These are phyloP conservation scores for Cartodere bifasciata DNA, from an alignment of 2,888 invertebrate genomes.

Conservation along the genomic window DNA sequence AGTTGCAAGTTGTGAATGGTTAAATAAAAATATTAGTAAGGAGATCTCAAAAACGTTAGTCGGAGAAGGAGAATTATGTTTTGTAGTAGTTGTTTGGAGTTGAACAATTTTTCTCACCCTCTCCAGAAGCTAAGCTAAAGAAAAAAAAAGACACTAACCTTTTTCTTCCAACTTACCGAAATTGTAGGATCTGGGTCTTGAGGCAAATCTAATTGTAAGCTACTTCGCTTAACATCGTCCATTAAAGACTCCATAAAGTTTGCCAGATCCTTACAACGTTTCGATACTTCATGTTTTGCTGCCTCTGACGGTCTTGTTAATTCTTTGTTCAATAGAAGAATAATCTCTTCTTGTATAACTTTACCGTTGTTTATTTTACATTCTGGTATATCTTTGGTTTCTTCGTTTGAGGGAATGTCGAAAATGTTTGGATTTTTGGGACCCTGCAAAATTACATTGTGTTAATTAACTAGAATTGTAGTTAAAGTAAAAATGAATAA, in stretches of 20 bases:
- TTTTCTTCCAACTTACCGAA: constrained; percentile 42
- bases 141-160: constrained; percentile 17
- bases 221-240: constrained; percentile 49
- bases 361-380: constrained; percentile 48
- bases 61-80: too few relatives aligned
- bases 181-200: constrained; percentile 47
- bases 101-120: too few relatives aligned
- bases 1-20: too few relatives aligned
- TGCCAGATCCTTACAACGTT: constrained; percentile 59
- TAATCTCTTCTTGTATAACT: constrained; percentile 51
- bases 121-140: not conserved
- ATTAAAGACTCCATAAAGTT: constrained; percentile 63
- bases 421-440: constrained; percentile 68
- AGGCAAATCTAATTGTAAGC: constrained; percentile 45
- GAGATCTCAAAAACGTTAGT: too few relatives aligned
- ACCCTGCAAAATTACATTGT: constrained; percentile 40
- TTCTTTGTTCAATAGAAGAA: constrained; percentile 53
- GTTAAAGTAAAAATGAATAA: not conserved
- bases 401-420: constrained; percentile 33
- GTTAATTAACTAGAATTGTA: constrained; percentile 1
- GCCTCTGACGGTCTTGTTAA: constrained; percentile 34
- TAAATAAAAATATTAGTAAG: too few relatives aligned
- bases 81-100: too few relatives aligned
- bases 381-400: constrained; percentile 40
- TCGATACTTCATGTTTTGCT: constrained; percentile 51